phyloP scores from a whole-genome alignment of 2,888 invertebrate genomes.

The Acrocyrtus sp. region DNA sequence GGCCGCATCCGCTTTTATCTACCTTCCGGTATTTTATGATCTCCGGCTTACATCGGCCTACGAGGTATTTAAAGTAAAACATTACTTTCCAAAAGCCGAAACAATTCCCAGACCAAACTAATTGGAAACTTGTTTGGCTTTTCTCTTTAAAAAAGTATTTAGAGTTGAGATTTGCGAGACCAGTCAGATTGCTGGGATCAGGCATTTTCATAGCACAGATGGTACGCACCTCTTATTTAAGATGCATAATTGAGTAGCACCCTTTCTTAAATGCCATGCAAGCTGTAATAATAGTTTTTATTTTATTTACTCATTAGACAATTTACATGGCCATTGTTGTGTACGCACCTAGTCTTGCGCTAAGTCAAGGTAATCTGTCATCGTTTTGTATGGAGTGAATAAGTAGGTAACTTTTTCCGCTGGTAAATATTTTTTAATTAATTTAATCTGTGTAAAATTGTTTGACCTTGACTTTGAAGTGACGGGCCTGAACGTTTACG shows the following conservation, averaged over 20 bases:
- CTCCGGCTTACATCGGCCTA: conserved; percentile 49
- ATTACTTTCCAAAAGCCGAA: too few relatives aligned
- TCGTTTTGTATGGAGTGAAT: neutral
- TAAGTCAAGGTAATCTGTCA: conserved; percentile 36
- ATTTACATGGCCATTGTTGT: conserved; percentile 48
- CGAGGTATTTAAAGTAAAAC: conserved; percentile 37
- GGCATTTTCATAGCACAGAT: conserved; percentile 59
- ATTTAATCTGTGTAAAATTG: neutral
- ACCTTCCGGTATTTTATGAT: conserved; percentile 51
- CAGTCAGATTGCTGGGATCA: conserved; percentile 58
- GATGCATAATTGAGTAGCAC: neutral
- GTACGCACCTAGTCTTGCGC: conserved; percentile 39
- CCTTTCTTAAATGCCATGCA: neutral
- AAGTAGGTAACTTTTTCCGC: neutral
- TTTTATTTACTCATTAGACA: conserved; percentile 13
- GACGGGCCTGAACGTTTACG: conserved; percentile 39
- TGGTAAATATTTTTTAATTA: neutral
- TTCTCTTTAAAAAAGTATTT: conserved; percentile 53
- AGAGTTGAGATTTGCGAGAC: conserved; percentile 55
- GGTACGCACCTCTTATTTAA: conserved; percentile 41
- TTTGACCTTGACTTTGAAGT: conserved; percentile 18
- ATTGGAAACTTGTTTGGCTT: conserved; percentile 3
- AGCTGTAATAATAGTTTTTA: neutral
- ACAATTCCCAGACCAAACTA: too few relatives aligned
- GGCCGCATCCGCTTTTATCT: conserved; percentile 40